These are phyloP conservation scores for Petrocephalus zakoni DNA, from an alignment of 2,113 vertebrate species.

Conservation along the genomic window DNA sequence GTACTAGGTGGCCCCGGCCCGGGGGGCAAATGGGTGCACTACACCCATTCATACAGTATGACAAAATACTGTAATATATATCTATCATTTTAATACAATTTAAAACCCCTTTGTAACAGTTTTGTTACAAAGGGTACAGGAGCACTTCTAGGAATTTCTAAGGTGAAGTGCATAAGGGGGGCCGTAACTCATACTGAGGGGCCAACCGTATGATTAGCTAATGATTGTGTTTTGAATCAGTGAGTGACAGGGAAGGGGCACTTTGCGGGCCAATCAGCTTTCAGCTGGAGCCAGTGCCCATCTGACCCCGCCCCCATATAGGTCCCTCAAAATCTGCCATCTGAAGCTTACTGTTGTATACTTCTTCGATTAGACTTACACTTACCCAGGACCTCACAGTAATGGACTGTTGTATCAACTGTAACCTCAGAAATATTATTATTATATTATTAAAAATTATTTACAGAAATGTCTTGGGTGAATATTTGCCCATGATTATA, in stretches of 20 bases:
- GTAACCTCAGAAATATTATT: not conserved
- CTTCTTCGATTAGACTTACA: not conserved
- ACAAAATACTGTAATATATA: not conserved
- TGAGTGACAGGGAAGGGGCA: not conserved
- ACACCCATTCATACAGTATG: not conserved
- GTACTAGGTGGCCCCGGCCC: not conserved
- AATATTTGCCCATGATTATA: not conserved
- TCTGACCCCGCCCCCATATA: not conserved
- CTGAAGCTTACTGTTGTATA: not conserved
- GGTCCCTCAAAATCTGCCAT: not conserved
- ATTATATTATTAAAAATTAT: not conserved
- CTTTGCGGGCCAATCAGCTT: not conserved
- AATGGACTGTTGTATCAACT: not conserved
- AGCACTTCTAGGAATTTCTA: not conserved
- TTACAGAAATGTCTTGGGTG: not conserved
- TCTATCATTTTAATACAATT: not conserved
- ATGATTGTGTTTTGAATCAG: not conserved
- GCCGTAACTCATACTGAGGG: not conserved
- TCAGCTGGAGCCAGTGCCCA: not conserved
- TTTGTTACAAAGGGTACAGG: not conserved
- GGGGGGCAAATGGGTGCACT: not conserved
- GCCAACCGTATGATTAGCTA: not conserved
- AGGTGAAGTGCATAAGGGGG: not conserved
- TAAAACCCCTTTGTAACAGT: not conserved
- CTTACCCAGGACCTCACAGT: not conserved